Percentiles rank a stretch among this genome's conserved stretches.
phyloP scores from a whole-genome alignment of 2,888 invertebrate genomes.

The Amiota communis region DNA sequence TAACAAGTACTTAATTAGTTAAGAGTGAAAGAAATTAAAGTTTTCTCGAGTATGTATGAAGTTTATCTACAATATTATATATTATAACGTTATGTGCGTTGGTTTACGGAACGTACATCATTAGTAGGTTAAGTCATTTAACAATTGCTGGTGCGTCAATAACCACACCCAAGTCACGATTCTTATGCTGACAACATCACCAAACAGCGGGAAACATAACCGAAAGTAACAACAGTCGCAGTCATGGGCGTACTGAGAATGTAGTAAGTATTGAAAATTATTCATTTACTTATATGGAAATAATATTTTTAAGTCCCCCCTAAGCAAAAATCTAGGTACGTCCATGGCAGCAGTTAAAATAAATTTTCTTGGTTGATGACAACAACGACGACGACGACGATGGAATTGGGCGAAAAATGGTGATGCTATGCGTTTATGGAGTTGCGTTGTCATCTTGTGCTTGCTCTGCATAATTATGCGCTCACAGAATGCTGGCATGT shows the following conservation, averaged over 20 bases:
- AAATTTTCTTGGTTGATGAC: background rate
- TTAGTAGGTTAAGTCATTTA: constrained; percentile 29
- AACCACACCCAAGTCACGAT: background rate
- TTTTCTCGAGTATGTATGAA: background rate
- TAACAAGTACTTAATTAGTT: constrained; percentile 23
- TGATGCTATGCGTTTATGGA: background rate
- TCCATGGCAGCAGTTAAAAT: background rate
- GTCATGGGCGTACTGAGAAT: constrained; percentile 1
- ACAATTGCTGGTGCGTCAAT: constrained; percentile 22
- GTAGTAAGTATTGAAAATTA: too few relatives aligned
- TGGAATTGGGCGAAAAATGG: background rate
- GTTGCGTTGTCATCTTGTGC: constrained; percentile 10
- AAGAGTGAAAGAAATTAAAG: background rate
- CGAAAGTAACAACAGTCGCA: background rate
- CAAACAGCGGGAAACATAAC: too few relatives aligned
- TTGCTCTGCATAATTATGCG: constrained; percentile 26
- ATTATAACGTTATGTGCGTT: too few relatives aligned
- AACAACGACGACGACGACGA: background rate
- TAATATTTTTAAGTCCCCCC: too few relatives aligned
- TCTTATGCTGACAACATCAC: too few relatives aligned
- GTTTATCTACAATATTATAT: too few relatives aligned
- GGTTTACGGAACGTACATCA: background rate
- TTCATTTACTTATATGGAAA: too few relatives aligned
- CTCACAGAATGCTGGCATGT: constrained; percentile 31
- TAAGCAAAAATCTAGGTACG: too few relatives aligned